phyloP scores from a whole-genome alignment of 2,797 vertebrate genomes.

The Alectoris magna region DNA sequence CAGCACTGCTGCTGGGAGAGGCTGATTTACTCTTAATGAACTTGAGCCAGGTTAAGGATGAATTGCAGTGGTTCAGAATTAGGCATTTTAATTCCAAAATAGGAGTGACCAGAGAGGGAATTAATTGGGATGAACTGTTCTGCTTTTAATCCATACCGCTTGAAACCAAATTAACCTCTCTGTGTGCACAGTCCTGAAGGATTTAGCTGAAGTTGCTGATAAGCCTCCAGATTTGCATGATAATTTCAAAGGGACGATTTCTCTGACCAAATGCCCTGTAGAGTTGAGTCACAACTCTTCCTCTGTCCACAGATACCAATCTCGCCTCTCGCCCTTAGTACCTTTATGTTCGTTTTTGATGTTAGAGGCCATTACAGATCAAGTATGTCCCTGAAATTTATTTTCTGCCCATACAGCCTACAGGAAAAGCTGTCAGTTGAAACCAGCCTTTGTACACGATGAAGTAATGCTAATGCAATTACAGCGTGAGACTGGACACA shows the following conservation, averaged over 20 bases:
- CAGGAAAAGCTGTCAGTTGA: neutral
- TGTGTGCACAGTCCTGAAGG: slow-evolving; percentile 20
- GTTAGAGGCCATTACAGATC: neutral
- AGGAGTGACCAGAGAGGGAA: neutral
- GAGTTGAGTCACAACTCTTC: neutral
- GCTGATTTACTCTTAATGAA: neutral
- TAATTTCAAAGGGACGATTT: slow-evolving; percentile 22
- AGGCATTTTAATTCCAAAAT: slow-evolving; percentile 21
- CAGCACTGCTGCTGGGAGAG: neutral
- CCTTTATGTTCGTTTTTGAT: neutral
- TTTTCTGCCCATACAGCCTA: neutral
- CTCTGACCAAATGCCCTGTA: neutral
- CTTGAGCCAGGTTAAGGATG: neutral
- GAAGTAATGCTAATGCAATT: neutral
- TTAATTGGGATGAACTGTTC: slow-evolving; percentile 37
- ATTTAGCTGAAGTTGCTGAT: slow-evolving; percentile 46
- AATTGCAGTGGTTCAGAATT: neutral
- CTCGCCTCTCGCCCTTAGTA: neutral
- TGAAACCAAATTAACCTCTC: slow-evolving; percentile 59
- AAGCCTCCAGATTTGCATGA: slow-evolving; percentile 24
- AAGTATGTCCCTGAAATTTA: neutral
- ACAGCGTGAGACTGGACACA: neutral
- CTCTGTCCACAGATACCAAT: neutral
- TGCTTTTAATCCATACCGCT: slow-evolving; percentile 39
- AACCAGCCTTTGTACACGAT: neutral